These are phyloP conservation scores for Apaloderma vittatum DNA, from an alignment of 2,113 vertebrate genomes.

Conservation along the genomic window DNA sequence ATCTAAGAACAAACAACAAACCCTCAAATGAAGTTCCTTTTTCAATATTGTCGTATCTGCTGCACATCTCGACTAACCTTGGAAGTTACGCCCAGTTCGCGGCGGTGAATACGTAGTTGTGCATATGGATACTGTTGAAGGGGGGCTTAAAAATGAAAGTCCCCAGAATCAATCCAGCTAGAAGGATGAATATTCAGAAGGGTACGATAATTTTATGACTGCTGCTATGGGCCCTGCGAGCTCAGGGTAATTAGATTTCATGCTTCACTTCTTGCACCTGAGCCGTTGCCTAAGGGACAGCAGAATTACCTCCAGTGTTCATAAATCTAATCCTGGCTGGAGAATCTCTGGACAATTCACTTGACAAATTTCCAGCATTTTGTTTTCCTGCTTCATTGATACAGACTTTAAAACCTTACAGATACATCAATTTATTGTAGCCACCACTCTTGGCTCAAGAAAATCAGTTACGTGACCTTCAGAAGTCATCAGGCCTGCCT, in stretches of 20 bases:
- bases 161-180: background rate
- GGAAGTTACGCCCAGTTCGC: background rate
- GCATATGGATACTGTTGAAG: background rate
- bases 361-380: background rate
- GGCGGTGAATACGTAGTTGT: background rate
- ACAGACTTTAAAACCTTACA: background rate
- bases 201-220: background rate
- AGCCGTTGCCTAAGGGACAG: background rate
- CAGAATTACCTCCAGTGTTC: background rate
- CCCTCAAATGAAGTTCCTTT: background rate
- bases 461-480: background rate
- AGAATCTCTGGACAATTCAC: background rate
- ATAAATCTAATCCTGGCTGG: background rate
- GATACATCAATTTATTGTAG: background rate
- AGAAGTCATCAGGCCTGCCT: background rate
- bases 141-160: background rate
- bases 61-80: background rate
- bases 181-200: background rate
- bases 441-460: background rate
- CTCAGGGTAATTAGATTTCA: background rate
- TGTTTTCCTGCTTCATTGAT: background rate
- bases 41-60: background rate
- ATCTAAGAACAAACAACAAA: background rate
- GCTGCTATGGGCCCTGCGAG: background rate
- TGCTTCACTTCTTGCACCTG: conserved; percentile 1